Percentiles rank a stretch among this genome's conserved stretches.
Conservation (phyloP, 2,113 vertebrate genomes). For the Clarias batrachus region DNA sequence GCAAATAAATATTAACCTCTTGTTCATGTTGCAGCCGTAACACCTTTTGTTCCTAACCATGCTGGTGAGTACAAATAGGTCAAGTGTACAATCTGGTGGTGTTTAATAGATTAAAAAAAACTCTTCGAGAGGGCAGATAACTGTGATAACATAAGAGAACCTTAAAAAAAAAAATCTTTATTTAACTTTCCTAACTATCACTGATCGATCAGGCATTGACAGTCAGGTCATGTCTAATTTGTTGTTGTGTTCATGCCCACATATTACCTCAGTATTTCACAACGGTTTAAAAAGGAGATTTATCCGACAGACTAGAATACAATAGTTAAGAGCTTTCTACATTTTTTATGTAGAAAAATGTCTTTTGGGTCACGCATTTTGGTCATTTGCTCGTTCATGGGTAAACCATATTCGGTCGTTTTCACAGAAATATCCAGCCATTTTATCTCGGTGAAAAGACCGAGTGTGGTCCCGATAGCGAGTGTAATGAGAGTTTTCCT, state of each 20-base stretch:
- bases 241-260: background rate
- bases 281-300: background rate
- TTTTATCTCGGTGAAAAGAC: constrained; percentile 35
- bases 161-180: too few species aligned
- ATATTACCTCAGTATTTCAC: background rate
- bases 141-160: background rate
- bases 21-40: background rate
- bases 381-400: background rate
- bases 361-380: constrained; percentile 6
- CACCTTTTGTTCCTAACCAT: background rate
- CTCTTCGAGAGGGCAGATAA: background rate
- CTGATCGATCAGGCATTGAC: background rate
- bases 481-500: constrained; percentile 66
- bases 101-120: background rate
- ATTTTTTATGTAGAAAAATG: constrained; percentile 12
- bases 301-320: background rate
- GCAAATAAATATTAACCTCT: background rate
- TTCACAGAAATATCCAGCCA: constrained; percentile 53
- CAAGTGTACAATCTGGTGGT: background rate
- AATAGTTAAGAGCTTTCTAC: background rate
- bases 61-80: background rate
- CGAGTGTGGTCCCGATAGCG: constrained; percentile 33
- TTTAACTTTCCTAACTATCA: too few species aligned
- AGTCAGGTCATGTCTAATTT: background rate
- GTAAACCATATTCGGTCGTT: constrained; percentile 1